Evolutionary conservation across 2,797 vertebrate species (phyloP), one percentile per base, ranked within the genome.

Genomic region (Peromyscus eremicus): DNA sequence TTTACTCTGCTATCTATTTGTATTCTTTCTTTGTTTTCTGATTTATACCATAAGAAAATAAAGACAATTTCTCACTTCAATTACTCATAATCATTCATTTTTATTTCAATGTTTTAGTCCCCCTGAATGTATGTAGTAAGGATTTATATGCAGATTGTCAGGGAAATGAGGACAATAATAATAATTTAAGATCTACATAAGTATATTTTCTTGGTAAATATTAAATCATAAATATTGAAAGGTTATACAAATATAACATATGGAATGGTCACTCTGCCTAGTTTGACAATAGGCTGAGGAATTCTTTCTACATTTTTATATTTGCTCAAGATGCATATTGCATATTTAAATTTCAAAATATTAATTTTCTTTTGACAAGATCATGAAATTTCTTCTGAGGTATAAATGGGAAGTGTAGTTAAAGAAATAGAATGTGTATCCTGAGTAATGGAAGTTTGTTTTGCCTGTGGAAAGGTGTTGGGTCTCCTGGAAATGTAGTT

Each of bases 331-430:
- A 49, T 17, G 71, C 82, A 71, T 34, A 60, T 34, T 76, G 2
- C 77, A 62, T 80, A 62, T 76, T 95, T 80, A 46, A 93, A 90
- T 87, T 1, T 77, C 40, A 90, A 89, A 84, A 87, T 94, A 21
- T 94, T 82, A 84, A 52, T 55, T 91, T 92, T 89, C 8, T 89
- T 89, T 55, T 62, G 17, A 62, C 1, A 49, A 96, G 10, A 85
- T 11, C 52, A 80, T 70, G 37, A 75, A 34, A 82, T 79, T 1
- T 3, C 71, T 37, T 89, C 75, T 86, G 32, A 21, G 75, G 57
- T 76, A 76, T 13, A 11, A 43, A 57, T 82, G 23, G 11, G 2
- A 94, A 73, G 5, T 84, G 40, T 40, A n/a, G 0, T 14, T 95
- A n/a, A 60, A 89, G 17, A 83, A 73, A 71, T 10, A 76, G 1